These are phyloP conservation scores for Lysandra coridon DNA, from an alignment of 2,888 invertebrate species.

Conservation along the genomic window DNA sequence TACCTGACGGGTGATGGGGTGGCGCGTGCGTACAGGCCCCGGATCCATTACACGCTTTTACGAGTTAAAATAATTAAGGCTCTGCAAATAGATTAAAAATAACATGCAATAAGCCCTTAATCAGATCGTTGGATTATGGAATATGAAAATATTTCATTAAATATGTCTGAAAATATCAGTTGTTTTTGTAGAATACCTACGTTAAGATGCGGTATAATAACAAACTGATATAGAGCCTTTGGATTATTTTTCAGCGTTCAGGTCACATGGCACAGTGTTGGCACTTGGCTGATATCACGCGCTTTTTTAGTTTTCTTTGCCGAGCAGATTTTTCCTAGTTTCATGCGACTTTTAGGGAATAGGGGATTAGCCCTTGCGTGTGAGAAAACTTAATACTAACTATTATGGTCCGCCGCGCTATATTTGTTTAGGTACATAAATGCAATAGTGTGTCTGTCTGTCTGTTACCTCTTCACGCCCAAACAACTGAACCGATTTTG, in stretches of 20 bases:
- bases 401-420: no score
- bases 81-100: slow-evolving; percentile 24
- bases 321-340: not conserved
- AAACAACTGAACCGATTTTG: no score
- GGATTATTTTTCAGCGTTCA: not conserved
- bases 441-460: no score
- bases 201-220: not conserved
- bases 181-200: not conserved
- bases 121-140: not conserved
- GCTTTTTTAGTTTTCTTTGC: not conserved
- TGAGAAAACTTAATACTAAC: no score
- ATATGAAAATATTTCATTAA: not conserved
- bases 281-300: not conserved
- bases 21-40: slow-evolving; percentile 48
- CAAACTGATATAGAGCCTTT: not conserved
- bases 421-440: no score
- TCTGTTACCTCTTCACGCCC: no score
- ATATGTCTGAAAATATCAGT: not conserved
- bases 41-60: slow-evolving; percentile 40
- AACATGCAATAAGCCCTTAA: slow-evolving; percentile 1
- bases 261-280: not conserved
- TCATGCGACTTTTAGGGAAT: not conserved
- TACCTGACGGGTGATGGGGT: slow-evolving; percentile 50
- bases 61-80: slow-evolving; percentile 44
- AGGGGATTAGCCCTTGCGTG: no score